These are phyloP conservation scores for Chironomus riparius DNA, from an alignment of 2,888 invertebrate genomes.

Conservation along the genomic window DNA sequence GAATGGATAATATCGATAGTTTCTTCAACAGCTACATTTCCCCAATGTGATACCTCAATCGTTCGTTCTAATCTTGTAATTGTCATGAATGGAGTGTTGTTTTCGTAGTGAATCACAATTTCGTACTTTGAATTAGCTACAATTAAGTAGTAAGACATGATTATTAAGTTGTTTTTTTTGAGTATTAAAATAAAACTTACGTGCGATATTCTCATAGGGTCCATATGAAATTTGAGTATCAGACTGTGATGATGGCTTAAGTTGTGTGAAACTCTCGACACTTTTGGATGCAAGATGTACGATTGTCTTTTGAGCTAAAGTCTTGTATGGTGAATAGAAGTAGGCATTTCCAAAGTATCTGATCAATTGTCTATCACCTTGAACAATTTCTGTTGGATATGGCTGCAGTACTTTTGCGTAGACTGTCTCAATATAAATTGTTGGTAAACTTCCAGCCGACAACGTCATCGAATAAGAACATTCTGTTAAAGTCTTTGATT, in stretches of 20 bases:
- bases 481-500: constrained; percentile 47
- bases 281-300: constrained; percentile 67
- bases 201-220: constrained; percentile 65
- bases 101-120: constrained; percentile 84
- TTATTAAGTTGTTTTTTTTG: too few species aligned
- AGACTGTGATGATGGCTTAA: constrained; percentile 68
- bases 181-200: too few species aligned
- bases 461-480: constrained; percentile 51
- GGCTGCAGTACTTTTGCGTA: constrained; percentile 69
- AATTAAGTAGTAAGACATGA: too few species aligned
- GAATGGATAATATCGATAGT: constrained; percentile 83
- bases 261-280: constrained; percentile 72
- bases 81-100: constrained; percentile 92
- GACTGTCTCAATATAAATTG: constrained; percentile 54
- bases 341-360: constrained; percentile 77
- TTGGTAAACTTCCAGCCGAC: constrained; percentile 37
- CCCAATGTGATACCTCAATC: constrained; percentile 98
- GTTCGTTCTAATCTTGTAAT: constrained; percentile 75
- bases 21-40: constrained; percentile 96
- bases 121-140: constrained; percentile 50
- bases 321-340: constrained; percentile 73
- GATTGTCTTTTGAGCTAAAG: constrained; percentile 70
- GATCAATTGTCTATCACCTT: constrained; percentile 90
- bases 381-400: constrained; percentile 79
- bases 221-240: constrained; percentile 83